Conservation (phyloP, 2,888 invertebrate species). For the Dasysyrphus tricinctus region DNA sequence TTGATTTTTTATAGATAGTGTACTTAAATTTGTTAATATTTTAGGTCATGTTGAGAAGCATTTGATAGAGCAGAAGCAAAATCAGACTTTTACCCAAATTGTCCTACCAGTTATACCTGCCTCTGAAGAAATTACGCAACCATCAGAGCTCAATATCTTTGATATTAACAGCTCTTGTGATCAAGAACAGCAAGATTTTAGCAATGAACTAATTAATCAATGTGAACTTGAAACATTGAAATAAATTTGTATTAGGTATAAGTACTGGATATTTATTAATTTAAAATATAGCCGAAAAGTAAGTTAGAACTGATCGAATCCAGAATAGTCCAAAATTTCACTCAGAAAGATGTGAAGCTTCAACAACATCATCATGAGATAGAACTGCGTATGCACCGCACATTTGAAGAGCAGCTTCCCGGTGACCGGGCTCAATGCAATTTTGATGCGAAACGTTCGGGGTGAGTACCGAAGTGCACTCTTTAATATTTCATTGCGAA, state of each 20-base stretch:
- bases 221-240: constrained; percentile 38
- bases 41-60: constrained; percentile 69
- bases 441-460: too few species aligned
- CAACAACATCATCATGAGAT: too few species aligned
- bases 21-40: constrained; percentile 1
- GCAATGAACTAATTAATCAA: constrained; percentile 33
- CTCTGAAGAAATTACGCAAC: constrained; percentile 43
- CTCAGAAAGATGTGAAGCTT: too few species aligned
- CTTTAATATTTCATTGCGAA: too few species aligned
- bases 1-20: neutral
- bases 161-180: constrained; percentile 38
- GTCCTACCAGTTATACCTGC: constrained; percentile 57
- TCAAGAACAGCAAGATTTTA: constrained; percentile 45
- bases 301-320: too few species aligned
- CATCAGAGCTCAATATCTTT: constrained; percentile 31
- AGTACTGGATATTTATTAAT: neutral
- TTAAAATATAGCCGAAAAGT: too few species aligned
- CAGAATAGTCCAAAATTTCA: too few species aligned
- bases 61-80: constrained; percentile 68
- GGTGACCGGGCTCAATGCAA: too few species aligned
- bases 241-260: constrained; percentile 22
- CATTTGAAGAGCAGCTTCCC: too few species aligned
- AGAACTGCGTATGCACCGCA: too few species aligned
- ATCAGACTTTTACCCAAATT: constrained; percentile 70
- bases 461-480: too few species aligned